Conservation (phyloP, 2,797 vertebrate genomes). For the Gambelia wislizenii region DNA sequence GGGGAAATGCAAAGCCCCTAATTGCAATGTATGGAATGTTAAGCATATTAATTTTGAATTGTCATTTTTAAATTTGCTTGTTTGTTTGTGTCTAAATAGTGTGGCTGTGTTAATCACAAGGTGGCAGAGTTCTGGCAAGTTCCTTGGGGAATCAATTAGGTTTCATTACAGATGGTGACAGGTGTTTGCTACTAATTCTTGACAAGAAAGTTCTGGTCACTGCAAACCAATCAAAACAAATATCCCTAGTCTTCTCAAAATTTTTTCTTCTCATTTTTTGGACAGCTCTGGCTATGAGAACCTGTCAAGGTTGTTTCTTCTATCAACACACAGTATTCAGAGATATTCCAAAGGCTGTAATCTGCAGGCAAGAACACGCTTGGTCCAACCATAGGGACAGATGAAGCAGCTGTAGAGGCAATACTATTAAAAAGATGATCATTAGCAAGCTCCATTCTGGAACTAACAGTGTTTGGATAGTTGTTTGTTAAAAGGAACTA, state of each 20-base stretch:
- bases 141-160: slow-evolving; percentile 74
- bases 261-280: not conserved
- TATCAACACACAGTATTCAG: too few relatives aligned
- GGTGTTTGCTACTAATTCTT: slow-evolving; percentile 73
- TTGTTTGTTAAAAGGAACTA: too few relatives aligned
- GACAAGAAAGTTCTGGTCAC: slow-evolving; percentile 50
- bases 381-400: too few relatives aligned
- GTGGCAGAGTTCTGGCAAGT: slow-evolving; percentile 71
- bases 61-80: too few relatives aligned
- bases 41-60: slow-evolving; percentile 67
- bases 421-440: too few relatives aligned
- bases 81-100: slow-evolving; percentile 59
- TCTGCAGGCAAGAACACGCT: too few relatives aligned
- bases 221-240: slow-evolving; percentile 50
- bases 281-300: slow-evolving; percentile 22
- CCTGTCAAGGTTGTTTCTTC: slow-evolving; percentile 1
- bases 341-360: too few relatives aligned
- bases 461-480: too few relatives aligned
- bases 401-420: too few relatives aligned
- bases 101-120: slow-evolving; percentile 74
- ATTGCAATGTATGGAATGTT: slow-evolving; percentile 68
- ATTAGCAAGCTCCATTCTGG: too few relatives aligned
- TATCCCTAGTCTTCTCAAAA: not conserved
- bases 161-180: slow-evolving; percentile 73
- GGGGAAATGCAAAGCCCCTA: slow-evolving; percentile 65